Conservation (phyloP, 2,797 vertebrate genomes). For the Melanotaenia nigrans region DNA sequence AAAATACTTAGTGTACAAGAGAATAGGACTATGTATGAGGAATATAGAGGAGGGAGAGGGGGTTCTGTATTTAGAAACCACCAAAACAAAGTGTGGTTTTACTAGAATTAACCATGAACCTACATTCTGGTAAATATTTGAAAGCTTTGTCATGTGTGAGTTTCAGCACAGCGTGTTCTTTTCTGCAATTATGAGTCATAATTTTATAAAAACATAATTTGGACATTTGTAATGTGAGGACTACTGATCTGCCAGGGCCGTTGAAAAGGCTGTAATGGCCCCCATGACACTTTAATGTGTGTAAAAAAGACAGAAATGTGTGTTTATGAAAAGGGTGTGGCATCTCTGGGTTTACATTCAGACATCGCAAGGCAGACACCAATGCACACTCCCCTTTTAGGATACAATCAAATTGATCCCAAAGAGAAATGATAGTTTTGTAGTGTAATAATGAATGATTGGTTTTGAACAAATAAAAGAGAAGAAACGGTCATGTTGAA, state of each 20-base stretch:
- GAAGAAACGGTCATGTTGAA: not conserved
- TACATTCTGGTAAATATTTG: constrained; percentile 43
- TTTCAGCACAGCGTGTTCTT: constrained; percentile 56
- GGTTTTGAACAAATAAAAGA: too few species aligned
- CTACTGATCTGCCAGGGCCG: constrained; percentile 23
- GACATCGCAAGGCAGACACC: constrained; percentile 36
- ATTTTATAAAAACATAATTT: constrained; percentile 56
- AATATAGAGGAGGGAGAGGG: not conserved
- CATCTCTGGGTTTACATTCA: constrained; percentile 35
- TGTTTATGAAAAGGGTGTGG: constrained; percentile 57
- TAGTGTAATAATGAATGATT: not conserved
- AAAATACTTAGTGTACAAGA: constrained; percentile 68
- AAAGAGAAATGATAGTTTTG: not conserved
- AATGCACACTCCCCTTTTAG: constrained; percentile 25
- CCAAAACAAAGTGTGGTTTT: constrained; percentile 44
- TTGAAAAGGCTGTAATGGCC: constrained; percentile 55
- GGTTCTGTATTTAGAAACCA: constrained; percentile 27
- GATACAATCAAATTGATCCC: not conserved
- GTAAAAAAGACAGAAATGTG: constrained; percentile 21
- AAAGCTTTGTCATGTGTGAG: constrained; percentile 53
- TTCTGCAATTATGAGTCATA: constrained; percentile 54
- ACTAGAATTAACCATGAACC: constrained; percentile 30
- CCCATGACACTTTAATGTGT: constrained; percentile 15
- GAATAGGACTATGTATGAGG: constrained; percentile 15
- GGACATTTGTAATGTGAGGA: constrained; percentile 38